These are phyloP conservation scores for Lutjanus campechanus DNA, from an alignment of 2,797 vertebrate genomes.

Conservation along the genomic window DNA sequence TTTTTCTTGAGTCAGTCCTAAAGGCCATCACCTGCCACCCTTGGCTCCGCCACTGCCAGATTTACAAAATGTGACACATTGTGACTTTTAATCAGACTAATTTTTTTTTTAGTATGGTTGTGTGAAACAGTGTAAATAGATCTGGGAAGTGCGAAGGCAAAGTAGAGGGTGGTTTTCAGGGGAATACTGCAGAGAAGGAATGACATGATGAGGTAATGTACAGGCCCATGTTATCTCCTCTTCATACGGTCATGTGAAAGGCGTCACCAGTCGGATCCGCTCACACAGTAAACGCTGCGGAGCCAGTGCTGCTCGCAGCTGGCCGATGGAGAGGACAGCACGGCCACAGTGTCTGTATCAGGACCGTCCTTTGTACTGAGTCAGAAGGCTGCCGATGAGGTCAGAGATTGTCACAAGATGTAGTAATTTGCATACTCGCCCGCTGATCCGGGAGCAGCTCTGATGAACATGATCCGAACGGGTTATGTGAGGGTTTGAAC, in stretches of 20 bases:
- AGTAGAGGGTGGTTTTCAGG: not conserved
- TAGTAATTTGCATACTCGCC: conserved; percentile 57
- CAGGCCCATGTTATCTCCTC: conserved; percentile 10
- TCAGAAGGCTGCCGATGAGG: conserved; percentile 73
- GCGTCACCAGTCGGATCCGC: not conserved
- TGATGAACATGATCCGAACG: conserved; percentile 22
- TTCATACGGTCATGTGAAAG: conserved; percentile 29
- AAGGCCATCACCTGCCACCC: not conserved
- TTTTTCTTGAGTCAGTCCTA: not conserved
- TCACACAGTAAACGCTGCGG: conserved; percentile 9
- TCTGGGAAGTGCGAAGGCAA: not conserved
- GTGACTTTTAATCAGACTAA: not conserved
- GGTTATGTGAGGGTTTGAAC: conserved; percentile 5
- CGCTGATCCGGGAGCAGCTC: conserved; percentile 48
- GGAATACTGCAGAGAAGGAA: not conserved
- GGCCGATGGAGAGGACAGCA: conserved; percentile 29
- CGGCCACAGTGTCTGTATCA: conserved; percentile 55
- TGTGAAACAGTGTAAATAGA: not conserved
- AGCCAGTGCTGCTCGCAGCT: conserved; percentile 26
- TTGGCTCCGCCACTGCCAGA: not conserved
- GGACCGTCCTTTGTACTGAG: conserved; percentile 72
- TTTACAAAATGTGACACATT: not conserved
- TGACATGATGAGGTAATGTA: conserved; percentile 45
- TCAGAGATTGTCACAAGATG: conserved; percentile 81
- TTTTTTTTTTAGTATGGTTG: not conserved